Evolutionary conservation across 37 sponge, comb jelly and placozoan genomes (phyloP), one percentile per base, ranked within the genome.

Genomic region (Ianthella basta): DNA sequence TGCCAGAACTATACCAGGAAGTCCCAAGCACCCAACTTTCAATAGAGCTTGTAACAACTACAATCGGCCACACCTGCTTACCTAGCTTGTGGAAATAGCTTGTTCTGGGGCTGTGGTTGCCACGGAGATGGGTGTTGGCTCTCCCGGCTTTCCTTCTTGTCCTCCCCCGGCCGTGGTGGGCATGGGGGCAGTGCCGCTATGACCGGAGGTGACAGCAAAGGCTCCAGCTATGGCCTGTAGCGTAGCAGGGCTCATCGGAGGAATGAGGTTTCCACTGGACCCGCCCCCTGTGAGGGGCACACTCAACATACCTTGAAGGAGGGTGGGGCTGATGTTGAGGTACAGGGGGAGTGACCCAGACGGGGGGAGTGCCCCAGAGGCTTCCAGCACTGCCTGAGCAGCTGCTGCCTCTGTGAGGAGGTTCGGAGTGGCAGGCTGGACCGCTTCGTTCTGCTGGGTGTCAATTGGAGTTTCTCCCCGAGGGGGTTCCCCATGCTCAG

Each of bases 201-300:
- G 70, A 4, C 32, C 35, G 70, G 70, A 69, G 34, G 70, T 69
- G 4, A 30, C 34, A 10, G 64, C 24, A 44, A 75, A 36, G 2
- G 78, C 78, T 18, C 54, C 78, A 24, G 78, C 54, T 4, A 75
- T 75, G 21, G 78, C 78, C 54, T 75, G 78, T 2, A 75, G 78
- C 0, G 78, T 75, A 24, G 78, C 78, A 25, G 78, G 78, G 40
- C 78, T 75, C 78, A 75, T 75, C 21, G 78, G 78, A 20, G 78
- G 78, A n/a, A 75, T 50, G 24, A 75, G 54, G 10, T 10, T 61
- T 16, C 78, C 25, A 5, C 53, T 44, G 20, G 54, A 50, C 10
- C 21, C 14, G 29, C 66, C 66, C 12, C 70, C 70, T 44, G 50
- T 44, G 6, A 44, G 50, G 6, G 50, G 50, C 50, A 44, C 50